Evolutionary conservation across 2,888 invertebrate genomes (phyloP).

Genomic region (Nezara viridula): DNA sequence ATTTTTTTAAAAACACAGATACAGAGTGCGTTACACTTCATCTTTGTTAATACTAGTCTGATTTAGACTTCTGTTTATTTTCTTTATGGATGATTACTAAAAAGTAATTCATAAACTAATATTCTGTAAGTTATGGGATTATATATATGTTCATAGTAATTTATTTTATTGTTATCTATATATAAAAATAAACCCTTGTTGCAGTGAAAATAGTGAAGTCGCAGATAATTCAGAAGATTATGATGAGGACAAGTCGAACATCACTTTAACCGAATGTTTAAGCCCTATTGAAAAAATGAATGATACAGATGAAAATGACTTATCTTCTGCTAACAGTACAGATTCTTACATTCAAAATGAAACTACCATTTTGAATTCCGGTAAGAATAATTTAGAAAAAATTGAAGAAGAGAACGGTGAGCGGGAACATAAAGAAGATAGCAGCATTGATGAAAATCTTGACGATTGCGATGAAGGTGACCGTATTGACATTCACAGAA

Average conservation of each 20-base stretch:
- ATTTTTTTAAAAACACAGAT: too few species aligned
- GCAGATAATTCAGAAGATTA: not conserved
- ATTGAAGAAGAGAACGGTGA: conserved; percentile 46
- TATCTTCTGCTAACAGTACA: not conserved
- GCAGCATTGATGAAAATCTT: not conserved
- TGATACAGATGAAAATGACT: not conserved
- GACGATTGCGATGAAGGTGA: not conserved
- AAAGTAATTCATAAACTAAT: too few species aligned
- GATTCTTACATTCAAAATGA: conserved; percentile 54
- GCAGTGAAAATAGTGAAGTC: not conserved
- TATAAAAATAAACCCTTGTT: not conserved
- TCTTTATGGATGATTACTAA: too few species aligned
- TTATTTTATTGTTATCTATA: too few species aligned
- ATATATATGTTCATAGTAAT: too few species aligned
- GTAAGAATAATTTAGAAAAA: conserved; percentile 48
- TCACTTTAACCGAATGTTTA: not conserved
- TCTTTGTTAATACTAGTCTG: too few species aligned
- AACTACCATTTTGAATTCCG: conserved; percentile 24
- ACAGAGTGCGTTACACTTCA: too few species aligned
- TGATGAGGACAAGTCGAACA: not conserved
- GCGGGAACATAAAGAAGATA: not conserved
- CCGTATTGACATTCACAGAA: not conserved
- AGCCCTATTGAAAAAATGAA: conserved; percentile 31
- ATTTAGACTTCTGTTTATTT: too few species aligned
- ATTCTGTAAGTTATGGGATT: too few species aligned